Conservation (phyloP, 2,888 invertebrate genomes). For the Eupithecia dodoneata region DNA sequence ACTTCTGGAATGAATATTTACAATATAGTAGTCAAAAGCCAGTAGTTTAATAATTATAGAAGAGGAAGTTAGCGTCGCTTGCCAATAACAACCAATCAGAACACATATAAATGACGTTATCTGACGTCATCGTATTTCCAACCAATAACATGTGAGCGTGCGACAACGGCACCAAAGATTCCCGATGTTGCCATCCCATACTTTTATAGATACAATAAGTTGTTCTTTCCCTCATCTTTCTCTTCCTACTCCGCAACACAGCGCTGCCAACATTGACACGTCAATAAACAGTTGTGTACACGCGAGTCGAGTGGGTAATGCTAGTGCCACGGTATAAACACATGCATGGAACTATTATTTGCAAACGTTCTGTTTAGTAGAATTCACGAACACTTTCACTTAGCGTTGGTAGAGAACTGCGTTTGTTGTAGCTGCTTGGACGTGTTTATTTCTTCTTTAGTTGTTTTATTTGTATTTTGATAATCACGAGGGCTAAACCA, state of each 20-base stretch:
- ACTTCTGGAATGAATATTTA: slow-evolving; percentile 41
- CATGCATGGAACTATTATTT: slow-evolving; percentile 42
- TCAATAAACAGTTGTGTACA: slow-evolving; percentile 25
- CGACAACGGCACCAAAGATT: slow-evolving; percentile 35
- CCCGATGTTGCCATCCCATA: slow-evolving; percentile 36
- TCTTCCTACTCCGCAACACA: slow-evolving; percentile 62
- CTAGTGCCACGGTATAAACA: slow-evolving; percentile 42
- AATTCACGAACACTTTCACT: slow-evolving; percentile 33
- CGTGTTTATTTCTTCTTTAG: slow-evolving; percentile 22
- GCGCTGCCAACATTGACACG: slow-evolving; percentile 58
- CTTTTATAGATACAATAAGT: slow-evolving; percentile 48
- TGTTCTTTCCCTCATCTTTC: slow-evolving; percentile 60
- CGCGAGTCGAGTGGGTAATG: slow-evolving; percentile 46
- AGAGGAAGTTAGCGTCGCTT: slow-evolving; percentile 37
- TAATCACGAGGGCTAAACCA: slow-evolving; percentile 26
- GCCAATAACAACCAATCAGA: slow-evolving; percentile 36
- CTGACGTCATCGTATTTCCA: slow-evolving; percentile 22
- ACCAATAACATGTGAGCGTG: slow-evolving; percentile 34
- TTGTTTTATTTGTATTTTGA: slow-evolving; percentile 23
- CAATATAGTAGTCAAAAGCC: slow-evolving; percentile 40
- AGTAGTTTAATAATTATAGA: slow-evolving; percentile 32
- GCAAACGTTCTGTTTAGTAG: slow-evolving; percentile 37
- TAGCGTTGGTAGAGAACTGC: slow-evolving; percentile 27
- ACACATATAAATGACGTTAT: slow-evolving; percentile 19
- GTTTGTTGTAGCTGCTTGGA: slow-evolving; percentile 37